Evolutionary conservation across 1,140 invertebrate genomes (phyloP).

Genomic region (Hylyphantes graminicola): DNA sequence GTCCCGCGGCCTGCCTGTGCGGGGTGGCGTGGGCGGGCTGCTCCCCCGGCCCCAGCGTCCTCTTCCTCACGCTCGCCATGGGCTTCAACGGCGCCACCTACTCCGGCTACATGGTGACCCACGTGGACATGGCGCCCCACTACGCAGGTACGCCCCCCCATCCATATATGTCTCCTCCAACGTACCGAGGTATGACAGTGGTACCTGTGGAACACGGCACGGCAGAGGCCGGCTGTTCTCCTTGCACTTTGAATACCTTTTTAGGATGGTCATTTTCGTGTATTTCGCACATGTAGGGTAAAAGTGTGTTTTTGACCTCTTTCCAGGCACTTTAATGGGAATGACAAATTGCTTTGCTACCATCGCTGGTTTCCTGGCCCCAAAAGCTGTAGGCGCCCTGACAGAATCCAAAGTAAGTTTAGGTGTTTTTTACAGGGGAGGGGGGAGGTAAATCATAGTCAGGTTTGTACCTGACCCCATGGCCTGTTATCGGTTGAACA

Average conservation of each 20-base stretch:
- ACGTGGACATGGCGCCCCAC: slow-evolving; percentile 63
- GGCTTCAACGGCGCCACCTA: slow-evolving; percentile 60
- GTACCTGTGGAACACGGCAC: too few species aligned
- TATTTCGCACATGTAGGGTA: too few species aligned
- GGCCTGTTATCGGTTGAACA: too few species aligned
- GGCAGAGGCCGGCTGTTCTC: too few species aligned
- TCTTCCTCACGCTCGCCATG: slow-evolving; percentile 60
- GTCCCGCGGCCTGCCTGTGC: slow-evolving; percentile 59
- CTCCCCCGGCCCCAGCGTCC: slow-evolving; percentile 28
- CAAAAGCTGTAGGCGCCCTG: slow-evolving; percentile 63
- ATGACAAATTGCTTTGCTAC: slow-evolving; percentile 66
- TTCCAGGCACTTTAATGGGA: slow-evolving; percentile 65
- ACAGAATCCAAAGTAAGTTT: slow-evolving; percentile 65
- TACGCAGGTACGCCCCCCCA: slow-evolving; percentile 60
- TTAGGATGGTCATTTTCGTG: background rate
- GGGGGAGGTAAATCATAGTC: too few species aligned
- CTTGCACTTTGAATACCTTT: background rate
- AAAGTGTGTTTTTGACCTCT: background rate
- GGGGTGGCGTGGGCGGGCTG: slow-evolving; percentile 56
- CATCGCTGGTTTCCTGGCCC: slow-evolving; percentile 65
- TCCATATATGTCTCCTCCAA: background rate
- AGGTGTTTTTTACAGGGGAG: background rate
- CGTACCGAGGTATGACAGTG: background rate
- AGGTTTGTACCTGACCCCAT: too few species aligned
- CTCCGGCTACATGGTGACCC: slow-evolving; percentile 61